phyloP scores from a whole-genome alignment of 2,797 vertebrate species.

The Ambastaia sidthimunki region DNA sequence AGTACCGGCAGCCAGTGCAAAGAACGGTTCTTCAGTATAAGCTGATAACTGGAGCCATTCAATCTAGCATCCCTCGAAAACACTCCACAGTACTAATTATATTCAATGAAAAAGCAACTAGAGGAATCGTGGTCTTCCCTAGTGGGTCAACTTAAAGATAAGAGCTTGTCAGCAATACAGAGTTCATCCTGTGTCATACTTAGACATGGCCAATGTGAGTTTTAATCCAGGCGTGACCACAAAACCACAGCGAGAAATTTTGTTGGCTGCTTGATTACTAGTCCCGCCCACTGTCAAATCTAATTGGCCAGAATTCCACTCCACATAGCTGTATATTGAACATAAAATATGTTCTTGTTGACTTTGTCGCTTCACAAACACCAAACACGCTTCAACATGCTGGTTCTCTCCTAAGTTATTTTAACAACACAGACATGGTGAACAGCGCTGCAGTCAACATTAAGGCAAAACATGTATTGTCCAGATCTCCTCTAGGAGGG shows the following conservation, averaged over 20 bases:
- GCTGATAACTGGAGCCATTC: conserved; percentile 24
- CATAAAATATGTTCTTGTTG: too few relatives aligned
- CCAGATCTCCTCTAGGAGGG: too few relatives aligned
- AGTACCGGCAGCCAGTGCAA: conserved; percentile 17
- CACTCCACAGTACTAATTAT: conserved; percentile 7
- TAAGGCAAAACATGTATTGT: too few relatives aligned
- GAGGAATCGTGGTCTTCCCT: not conserved
- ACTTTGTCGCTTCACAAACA: too few relatives aligned
- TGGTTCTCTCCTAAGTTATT: too few relatives aligned
- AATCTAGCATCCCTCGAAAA: conserved; percentile 24
- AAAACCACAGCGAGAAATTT: not conserved
- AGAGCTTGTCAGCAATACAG: not conserved
- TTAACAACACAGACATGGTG: too few relatives aligned
- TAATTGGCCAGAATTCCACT: too few relatives aligned
- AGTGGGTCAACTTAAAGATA: not conserved
- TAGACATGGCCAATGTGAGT: not conserved
- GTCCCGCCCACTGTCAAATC: too few relatives aligned
- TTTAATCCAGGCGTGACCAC: not conserved
- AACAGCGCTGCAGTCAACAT: too few relatives aligned
- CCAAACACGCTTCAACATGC: too few relatives aligned
- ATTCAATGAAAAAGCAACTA: not conserved
- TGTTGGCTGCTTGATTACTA: too few relatives aligned
- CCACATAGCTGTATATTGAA: too few relatives aligned
- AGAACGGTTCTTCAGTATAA: conserved; percentile 15
- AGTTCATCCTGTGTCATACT: not conserved